A percentile compares a stretch with the other conserved stretches of the same genome.
These are phyloP conservation scores for Corvus cornix DNA, from an alignment of 2,113 vertebrate genomes.

Conservation along the genomic window DNA sequence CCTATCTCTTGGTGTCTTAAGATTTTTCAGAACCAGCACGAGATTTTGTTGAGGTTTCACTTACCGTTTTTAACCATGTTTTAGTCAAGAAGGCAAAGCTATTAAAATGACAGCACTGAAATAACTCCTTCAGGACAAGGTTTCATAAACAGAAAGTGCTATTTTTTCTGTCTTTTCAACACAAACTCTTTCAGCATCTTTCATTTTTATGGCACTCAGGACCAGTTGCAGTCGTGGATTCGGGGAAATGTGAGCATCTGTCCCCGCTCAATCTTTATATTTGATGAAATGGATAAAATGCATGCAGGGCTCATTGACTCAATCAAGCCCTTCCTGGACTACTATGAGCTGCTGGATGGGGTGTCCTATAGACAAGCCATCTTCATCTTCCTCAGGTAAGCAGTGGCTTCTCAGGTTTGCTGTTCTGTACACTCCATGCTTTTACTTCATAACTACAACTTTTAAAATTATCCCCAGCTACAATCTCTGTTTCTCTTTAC, in stretches of 20 bases:
- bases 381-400: slow-evolving; percentile 96
- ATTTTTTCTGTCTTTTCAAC: not conserved
- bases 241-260: slow-evolving; percentile 88
- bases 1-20: not conserved
- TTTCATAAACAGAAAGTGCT: not conserved
- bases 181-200: not conserved
- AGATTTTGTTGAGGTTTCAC: not conserved
- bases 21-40: not conserved
- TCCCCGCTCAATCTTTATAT: slow-evolving; percentile 89
- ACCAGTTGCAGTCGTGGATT: slow-evolving; percentile 90
- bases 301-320: slow-evolving; percentile 89
- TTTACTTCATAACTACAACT: not conserved
- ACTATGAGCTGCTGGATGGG: slow-evolving; percentile 86
- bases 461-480: not conserved
- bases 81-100: not conserved
- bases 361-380: slow-evolving; percentile 91
- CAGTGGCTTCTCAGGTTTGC: not conserved
- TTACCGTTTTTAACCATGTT: not conserved
- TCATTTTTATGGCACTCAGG: slow-evolving; percentile 58
- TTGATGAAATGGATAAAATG: slow-evolving; percentile 98
- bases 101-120: not conserved
- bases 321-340: slow-evolving; percentile 94
- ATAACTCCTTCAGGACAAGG: not conserved
- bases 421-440: not conserved
- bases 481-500: not conserved